These are phyloP conservation scores for Colius striatus DNA, from an alignment of 2,113 vertebrate species.

Conservation along the genomic window DNA sequence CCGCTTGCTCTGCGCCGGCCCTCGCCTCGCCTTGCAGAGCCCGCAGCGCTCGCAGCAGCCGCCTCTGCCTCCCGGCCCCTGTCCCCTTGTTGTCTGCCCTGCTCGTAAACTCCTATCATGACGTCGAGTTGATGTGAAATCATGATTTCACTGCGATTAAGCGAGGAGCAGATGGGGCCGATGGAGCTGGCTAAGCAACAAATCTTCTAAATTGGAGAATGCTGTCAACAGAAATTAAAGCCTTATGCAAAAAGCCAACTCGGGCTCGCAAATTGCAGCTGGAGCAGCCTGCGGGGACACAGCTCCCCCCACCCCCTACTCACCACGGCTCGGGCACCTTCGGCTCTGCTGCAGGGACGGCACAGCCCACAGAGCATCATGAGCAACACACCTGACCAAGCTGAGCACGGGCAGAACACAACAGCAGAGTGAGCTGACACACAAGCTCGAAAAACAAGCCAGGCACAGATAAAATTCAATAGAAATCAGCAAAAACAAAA, in stretches of 20 bases:
- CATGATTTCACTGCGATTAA: constrained; percentile 31
- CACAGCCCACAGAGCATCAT: neutral
- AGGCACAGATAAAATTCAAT: rapidly evolving
- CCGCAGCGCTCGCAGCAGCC: rapidly evolving
- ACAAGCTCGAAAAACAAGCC: neutral
- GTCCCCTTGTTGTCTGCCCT: neutral
- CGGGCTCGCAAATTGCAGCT: neutral
- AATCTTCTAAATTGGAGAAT: neutral
- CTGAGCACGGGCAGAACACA: neutral
- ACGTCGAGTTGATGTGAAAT: constrained; percentile 40
- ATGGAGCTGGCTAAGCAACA: constrained; percentile 7
- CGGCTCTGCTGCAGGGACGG: neutral
- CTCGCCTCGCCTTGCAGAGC: neutral
- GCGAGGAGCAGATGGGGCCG: constrained; percentile 11
- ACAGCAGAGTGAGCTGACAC: neutral
- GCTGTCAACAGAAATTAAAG: constrained; percentile 26
- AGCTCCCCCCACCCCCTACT: neutral
- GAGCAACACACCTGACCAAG: neutral
- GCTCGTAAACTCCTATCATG: neutral
- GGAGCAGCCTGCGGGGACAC: neutral
- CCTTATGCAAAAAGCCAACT: neutral
- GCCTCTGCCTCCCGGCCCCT: neutral
- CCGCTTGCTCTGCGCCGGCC: neutral
- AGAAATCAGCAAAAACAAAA: neutral
- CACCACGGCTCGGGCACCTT: neutral